A percentile compares a stretch with the other conserved stretches of the same genome.
phyloP scores from a whole-genome alignment of 2,797 vertebrate species.

The Limnodromus scolopaceus region DNA sequence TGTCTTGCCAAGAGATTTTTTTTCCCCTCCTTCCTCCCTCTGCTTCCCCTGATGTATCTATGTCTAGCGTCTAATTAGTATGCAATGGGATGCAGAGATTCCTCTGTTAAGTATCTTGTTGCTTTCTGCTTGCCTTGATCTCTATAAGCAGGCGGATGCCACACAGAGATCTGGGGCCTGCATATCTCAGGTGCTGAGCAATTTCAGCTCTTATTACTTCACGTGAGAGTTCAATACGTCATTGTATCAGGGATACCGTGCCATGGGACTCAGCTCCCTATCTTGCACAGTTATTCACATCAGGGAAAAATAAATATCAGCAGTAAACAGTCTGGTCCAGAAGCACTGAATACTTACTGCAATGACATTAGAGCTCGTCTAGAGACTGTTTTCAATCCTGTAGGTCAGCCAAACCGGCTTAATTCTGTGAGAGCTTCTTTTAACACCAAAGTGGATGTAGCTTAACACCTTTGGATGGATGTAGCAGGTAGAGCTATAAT shows the following conservation, averaged over 20 bases:
- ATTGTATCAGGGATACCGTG: neutral
- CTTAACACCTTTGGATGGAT: neutral
- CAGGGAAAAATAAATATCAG: neutral
- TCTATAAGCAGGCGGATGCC: neutral
- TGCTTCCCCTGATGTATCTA: slow-evolving; percentile 62
- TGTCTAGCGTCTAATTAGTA: slow-evolving; percentile 75
- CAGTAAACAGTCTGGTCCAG: neutral
- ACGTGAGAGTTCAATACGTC: neutral
- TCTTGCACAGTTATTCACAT: neutral
- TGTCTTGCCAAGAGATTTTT: slow-evolving; percentile 77
- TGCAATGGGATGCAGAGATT: slow-evolving; percentile 59
- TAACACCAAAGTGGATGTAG: neutral
- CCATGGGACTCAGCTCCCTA: neutral
- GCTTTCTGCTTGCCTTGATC: slow-evolving; percentile 53
- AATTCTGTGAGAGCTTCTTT: neutral
- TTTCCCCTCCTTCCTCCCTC: slow-evolving; percentile 64
- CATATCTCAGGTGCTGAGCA: neutral
- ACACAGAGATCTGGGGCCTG: neutral
- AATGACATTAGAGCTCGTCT: neutral
- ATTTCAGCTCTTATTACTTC: neutral
- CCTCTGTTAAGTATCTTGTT: slow-evolving; percentile 60
- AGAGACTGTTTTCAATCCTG: neutral
- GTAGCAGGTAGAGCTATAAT: neutral
- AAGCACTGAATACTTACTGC: neutral
- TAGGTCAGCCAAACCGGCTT: neutral